phyloP scores from a whole-genome alignment of 2,113 vertebrate genomes.

The Rallus limicola region DNA sequence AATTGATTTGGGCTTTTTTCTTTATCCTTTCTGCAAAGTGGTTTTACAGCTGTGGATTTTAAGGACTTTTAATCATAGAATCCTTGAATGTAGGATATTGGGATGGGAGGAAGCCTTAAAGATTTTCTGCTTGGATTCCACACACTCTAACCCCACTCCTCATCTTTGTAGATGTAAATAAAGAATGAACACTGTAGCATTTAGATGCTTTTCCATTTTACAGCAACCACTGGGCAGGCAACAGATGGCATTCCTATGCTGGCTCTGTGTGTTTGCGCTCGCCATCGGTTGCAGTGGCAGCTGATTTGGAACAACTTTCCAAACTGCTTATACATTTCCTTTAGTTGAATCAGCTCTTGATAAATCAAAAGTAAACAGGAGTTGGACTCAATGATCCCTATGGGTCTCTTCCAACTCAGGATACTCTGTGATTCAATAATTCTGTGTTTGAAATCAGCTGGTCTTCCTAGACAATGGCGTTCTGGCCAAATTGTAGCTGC shows the following conservation, averaged over 20 bases:
- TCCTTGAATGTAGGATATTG: neutral
- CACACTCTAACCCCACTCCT: too few relatives aligned
- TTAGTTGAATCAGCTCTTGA: neutral
- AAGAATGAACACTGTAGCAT: neutral
- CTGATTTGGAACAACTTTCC: neutral
- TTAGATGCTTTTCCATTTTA: neutral
- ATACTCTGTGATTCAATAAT: too few relatives aligned
- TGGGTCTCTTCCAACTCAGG: too few relatives aligned
- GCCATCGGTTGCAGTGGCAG: neutral
- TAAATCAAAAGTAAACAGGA: neutral
- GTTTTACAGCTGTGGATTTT: neutral
- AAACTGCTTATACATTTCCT: neutral
- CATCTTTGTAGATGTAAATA: neutral
- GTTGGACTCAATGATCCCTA: too few relatives aligned
- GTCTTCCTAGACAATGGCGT: neutral
- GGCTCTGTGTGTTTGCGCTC: neutral
- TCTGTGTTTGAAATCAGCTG: neutral
- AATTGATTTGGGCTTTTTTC: neutral
- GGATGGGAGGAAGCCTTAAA: neutral
- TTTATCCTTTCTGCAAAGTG: neutral
- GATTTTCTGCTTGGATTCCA: neutral
- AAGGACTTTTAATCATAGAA: neutral
- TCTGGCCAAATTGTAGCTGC: neutral
- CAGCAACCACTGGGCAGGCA: neutral
- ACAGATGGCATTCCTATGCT: neutral